These are phyloP conservation scores for Apamea crenata DNA, from an alignment of 2,888 invertebrate genomes.

Conservation along the genomic window DNA sequence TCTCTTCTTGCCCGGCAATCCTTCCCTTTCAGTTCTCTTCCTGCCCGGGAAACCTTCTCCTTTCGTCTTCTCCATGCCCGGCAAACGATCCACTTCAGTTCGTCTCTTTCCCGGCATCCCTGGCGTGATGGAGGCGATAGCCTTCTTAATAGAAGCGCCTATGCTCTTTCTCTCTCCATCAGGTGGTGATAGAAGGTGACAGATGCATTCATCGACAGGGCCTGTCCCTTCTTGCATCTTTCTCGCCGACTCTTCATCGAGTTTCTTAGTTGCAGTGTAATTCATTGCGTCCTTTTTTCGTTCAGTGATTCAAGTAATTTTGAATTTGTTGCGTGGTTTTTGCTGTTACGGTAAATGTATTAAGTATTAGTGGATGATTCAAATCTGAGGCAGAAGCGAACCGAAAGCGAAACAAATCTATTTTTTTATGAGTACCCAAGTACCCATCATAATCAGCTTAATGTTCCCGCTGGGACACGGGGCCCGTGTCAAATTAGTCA, in stretches of 20 bases:
- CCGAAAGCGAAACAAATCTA: no score
- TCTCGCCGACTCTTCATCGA: slow-evolving; percentile 74
- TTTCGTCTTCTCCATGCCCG: slow-evolving; percentile 43
- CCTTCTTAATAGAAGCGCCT: slow-evolving; percentile 75
- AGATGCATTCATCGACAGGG: slow-evolving; percentile 76
- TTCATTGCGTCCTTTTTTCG: slow-evolving; percentile 64
- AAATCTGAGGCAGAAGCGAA: background rate
- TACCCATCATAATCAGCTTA: no score
- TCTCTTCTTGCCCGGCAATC: slow-evolving; percentile 45
- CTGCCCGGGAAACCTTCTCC: slow-evolving; percentile 21
- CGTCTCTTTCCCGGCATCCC: slow-evolving; percentile 47
- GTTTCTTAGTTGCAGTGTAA: slow-evolving; percentile 72
- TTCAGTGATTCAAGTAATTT: background rate
- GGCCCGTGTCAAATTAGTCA: no score
- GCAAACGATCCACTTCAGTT: background rate
- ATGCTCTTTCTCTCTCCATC: slow-evolving; percentile 63
- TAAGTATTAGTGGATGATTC: background rate
- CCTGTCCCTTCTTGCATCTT: slow-evolving; percentile 74
- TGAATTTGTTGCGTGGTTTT: background rate
- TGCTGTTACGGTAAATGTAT: slow-evolving; percentile 3
- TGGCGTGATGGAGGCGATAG: slow-evolving; percentile 61
- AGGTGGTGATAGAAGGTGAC: slow-evolving; percentile 71
- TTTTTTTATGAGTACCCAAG: no score
- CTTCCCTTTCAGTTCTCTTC: slow-evolving; percentile 16
- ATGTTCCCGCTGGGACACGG: no score